Percentiles rank a stretch among this genome's conserved stretches.
phyloP scores from a whole-genome alignment of 1,140 invertebrate species.

The Cylas formicarius region DNA sequence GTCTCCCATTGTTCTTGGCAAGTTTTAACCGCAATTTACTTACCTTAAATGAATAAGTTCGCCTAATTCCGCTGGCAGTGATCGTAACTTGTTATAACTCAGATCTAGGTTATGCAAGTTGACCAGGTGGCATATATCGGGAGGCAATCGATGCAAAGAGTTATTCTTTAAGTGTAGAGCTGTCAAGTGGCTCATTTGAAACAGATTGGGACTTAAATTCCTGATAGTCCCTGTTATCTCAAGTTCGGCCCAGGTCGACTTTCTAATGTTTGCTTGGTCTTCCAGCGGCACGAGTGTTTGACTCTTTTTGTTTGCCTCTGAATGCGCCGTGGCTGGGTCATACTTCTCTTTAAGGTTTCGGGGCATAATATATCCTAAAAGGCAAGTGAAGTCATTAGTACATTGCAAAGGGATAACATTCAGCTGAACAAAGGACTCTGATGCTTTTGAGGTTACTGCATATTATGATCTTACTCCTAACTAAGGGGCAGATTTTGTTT shows the following conservation, averaged over 20 bases:
- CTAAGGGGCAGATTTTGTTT: not conserved
- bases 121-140: constrained; percentile 76
- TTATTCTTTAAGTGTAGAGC: constrained; percentile 80
- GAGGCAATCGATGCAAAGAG: constrained; percentile 76
- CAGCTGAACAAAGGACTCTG: constrained; percentile 1
- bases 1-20: too few relatives aligned
- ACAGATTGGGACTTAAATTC: constrained; percentile 84
- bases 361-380: constrained; percentile 55
- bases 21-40: too few relatives aligned
- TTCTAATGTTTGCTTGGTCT: constrained; percentile 84
- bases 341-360: constrained; percentile 53
- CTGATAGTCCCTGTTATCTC: constrained; percentile 74
- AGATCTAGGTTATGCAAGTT: constrained; percentile 85
- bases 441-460: too few relatives aligned
- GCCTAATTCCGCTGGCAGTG: constrained; percentile 89
- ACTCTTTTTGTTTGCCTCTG: constrained; percentile 60
- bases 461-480: too few relatives aligned
- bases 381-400: constrained; percentile 6
- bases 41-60: constrained; percentile 88
- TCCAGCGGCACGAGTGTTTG: constrained; percentile 89
- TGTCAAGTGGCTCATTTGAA: constrained; percentile 85
- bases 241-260: constrained; percentile 67
- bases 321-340: constrained; percentile 21
- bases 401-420: not conserved
- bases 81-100: constrained; percentile 88